phyloP scores from a whole-genome alignment of 2,888 invertebrate genomes.

The Ophion obscuratus region DNA sequence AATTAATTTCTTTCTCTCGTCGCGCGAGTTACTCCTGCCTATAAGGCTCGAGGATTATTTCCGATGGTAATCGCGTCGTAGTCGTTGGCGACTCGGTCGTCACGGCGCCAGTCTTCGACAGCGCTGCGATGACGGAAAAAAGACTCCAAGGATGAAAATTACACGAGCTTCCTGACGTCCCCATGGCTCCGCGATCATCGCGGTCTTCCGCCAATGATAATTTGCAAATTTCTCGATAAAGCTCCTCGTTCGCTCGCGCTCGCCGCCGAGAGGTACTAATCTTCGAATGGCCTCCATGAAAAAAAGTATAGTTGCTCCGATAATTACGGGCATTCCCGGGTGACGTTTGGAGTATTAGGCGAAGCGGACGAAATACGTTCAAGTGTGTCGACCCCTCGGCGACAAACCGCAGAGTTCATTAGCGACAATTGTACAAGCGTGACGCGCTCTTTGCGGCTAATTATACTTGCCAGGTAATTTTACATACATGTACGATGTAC shows the following conservation, averaged over 20 bases:
- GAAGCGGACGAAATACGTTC: constrained; percentile 67
- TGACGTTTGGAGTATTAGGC: constrained; percentile 53
- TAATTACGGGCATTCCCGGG: constrained; percentile 49
- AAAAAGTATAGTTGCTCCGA: constrained; percentile 17
- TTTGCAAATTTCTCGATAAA: constrained; percentile 37
- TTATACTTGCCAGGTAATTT: constrained; percentile 69
- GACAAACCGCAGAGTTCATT: constrained; percentile 71
- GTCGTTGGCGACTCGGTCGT: constrained; percentile 17
- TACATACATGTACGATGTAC: constrained; percentile 4
- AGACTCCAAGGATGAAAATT: constrained; percentile 24
- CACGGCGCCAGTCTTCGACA: constrained; percentile 39
- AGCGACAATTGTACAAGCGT: constrained; percentile 75
- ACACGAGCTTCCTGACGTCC: constrained; percentile 46
- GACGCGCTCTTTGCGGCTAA: constrained; percentile 72
- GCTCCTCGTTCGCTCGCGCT: constrained; percentile 26
- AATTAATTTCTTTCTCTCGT: constrained; percentile 49
- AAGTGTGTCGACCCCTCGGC: constrained; percentile 57
- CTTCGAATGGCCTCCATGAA: constrained; percentile 38
- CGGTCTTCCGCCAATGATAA: not conserved
- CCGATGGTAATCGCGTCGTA: constrained; percentile 14
- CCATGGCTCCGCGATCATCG: constrained; percentile 9
- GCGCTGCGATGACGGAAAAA: constrained; percentile 23
- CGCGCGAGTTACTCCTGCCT: constrained; percentile 6
- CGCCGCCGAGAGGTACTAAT: constrained; percentile 34
- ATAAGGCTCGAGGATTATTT: constrained; percentile 63